phyloP scores from a whole-genome alignment of 2,113 vertebrate genomes.

The Eptesicus fuscus region DNA sequence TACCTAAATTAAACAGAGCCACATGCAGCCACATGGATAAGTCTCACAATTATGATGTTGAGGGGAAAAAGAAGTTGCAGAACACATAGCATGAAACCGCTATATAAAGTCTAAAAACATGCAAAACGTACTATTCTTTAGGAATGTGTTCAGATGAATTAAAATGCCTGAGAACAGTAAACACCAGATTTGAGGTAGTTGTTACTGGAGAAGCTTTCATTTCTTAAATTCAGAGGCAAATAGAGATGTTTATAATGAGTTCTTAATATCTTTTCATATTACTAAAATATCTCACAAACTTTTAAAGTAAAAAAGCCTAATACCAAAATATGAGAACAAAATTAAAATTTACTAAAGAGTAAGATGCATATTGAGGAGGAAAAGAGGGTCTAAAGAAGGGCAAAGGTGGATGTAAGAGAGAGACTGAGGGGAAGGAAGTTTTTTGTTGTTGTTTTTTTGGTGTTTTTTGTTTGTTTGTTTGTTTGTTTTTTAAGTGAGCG shows the following conservation, averaged over 20 bases:
- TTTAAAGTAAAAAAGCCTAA: neutral
- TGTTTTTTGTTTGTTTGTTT: no score
- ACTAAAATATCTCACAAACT: neutral
- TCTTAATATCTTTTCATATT: neutral
- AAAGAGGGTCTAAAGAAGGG: neutral
- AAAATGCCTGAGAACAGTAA: neutral
- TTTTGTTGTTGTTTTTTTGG: no score
- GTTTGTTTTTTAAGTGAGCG: neutral
- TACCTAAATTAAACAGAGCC: neutral
- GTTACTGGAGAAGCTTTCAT: neutral
- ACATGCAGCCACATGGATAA: neutral
- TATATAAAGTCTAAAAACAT: neutral
- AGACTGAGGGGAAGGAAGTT: neutral
- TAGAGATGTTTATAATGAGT: neutral
- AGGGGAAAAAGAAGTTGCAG: neutral
- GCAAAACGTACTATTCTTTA: neutral
- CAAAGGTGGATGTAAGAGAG: neutral
- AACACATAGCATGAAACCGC: neutral
- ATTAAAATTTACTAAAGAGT: neutral
- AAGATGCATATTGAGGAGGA: neutral
- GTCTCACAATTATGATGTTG: neutral
- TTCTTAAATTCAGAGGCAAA: neutral
- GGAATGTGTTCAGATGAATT: neutral
- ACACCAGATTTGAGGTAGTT: neutral
- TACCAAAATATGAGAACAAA: neutral